Conservation (phyloP, 2,888 invertebrate species). For the Tyria jacobaeae region DNA sequence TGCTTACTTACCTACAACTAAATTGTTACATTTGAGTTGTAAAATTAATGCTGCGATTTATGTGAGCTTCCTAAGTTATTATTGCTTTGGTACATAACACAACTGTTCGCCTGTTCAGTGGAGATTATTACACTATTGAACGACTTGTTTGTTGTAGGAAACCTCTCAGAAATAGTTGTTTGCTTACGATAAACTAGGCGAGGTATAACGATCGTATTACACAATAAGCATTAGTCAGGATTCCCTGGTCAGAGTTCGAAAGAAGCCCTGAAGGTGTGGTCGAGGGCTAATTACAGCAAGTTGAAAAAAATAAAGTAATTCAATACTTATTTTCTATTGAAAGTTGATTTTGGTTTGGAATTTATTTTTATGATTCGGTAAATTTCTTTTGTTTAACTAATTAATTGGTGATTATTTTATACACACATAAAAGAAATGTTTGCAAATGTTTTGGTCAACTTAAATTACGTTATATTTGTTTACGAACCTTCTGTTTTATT, state of each 20-base stretch:
- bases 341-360: slow-evolving; percentile 20
- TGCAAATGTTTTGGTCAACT: neutral
- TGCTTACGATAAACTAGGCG: slow-evolving; percentile 57
- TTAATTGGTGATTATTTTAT: slow-evolving; percentile 9
- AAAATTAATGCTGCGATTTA: slow-evolving; percentile 83
- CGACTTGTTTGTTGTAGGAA: slow-evolving; percentile 57
- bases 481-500: too few relatives aligned
- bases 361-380: slow-evolving; percentile 19
- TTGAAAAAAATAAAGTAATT: slow-evolving; percentile 58
- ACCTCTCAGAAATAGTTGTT: slow-evolving; percentile 69
- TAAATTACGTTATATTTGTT: too few relatives aligned
- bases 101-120: slow-evolving; percentile 37
- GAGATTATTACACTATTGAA: slow-evolving; percentile 46
- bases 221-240: slow-evolving; percentile 70
- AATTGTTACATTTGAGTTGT: slow-evolving; percentile 85
- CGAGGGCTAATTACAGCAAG: slow-evolving; percentile 71
- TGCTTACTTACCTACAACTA: slow-evolving; percentile 81
- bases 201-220: slow-evolving; percentile 72
- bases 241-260: slow-evolving; percentile 81
- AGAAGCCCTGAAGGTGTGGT: slow-evolving; percentile 76
- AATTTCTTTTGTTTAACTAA: slow-evolving; percentile 5
- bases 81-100: slow-evolving; percentile 52
- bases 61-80: slow-evolving; percentile 67
- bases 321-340: slow-evolving; percentile 51
- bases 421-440: neutral